Evolutionary conservation across 2,888 invertebrate genomes (phyloP).

Genomic region (Esperia sulphurella): DNA sequence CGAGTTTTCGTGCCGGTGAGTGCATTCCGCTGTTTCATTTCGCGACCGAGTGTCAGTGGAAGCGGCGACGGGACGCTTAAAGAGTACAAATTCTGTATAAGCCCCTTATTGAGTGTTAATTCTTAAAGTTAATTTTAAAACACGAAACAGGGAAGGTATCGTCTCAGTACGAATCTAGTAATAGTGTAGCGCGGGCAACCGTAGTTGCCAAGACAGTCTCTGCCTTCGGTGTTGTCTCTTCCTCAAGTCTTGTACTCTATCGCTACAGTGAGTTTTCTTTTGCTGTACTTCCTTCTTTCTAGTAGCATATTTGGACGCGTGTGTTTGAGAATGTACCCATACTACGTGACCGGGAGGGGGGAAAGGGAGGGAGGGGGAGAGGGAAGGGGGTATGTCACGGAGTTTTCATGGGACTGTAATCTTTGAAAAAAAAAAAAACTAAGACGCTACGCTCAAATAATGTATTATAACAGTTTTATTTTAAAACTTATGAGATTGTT

Average conservation of each 20-base stretch:
- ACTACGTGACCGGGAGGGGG: too few species aligned
- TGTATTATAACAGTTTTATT: too few species aligned
- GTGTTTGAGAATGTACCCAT: too few species aligned
- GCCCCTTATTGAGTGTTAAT: constrained; percentile 77
- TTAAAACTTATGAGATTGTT: too few species aligned
- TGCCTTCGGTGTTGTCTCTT: constrained; percentile 76
- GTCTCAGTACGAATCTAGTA: constrained; percentile 43
- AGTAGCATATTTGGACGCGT: not conserved
- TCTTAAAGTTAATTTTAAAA: constrained; percentile 65
- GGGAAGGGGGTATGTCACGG: too few species aligned
- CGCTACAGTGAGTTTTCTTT: constrained; percentile 66
- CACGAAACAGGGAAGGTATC: constrained; percentile 56
- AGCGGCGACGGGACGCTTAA: constrained; percentile 70
- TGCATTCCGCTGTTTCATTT: constrained; percentile 20
- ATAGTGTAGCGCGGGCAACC: constrained; percentile 49
- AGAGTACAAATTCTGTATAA: constrained; percentile 88
- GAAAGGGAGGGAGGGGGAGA: too few species aligned
- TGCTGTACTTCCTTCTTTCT: constrained; percentile 45
- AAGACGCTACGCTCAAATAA: too few species aligned
- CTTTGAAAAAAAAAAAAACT: too few species aligned
- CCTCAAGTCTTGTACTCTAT: constrained; percentile 60
- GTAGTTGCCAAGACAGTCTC: constrained; percentile 51
- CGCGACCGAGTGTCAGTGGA: constrained; percentile 30
- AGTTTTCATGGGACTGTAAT: too few species aligned
- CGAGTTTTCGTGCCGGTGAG: too few species aligned